A percentile compares a stretch with the other conserved stretches of the same genome.
phyloP scores from a whole-genome alignment of 2,797 vertebrate species.

The Squalus acanthias region DNA sequence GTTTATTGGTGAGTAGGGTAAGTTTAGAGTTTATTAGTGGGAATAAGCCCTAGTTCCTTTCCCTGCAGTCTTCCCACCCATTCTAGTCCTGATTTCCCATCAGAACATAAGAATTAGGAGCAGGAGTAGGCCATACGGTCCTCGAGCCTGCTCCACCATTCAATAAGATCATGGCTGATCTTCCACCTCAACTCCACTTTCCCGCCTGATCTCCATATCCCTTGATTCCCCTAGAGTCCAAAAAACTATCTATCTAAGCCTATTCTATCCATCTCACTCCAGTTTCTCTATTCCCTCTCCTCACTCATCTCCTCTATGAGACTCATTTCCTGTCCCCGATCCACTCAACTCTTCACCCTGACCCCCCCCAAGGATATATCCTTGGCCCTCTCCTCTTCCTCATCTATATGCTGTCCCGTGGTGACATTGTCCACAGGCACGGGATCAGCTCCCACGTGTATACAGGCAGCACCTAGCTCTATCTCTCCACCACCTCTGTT shows the following conservation, averaged over 20 bases:
- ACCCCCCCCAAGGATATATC: neutral
- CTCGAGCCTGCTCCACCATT: too few relatives aligned
- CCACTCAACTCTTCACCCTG: neutral
- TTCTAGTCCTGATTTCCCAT: neutral
- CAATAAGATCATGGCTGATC: too few relatives aligned
- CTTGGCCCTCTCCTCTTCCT: neutral
- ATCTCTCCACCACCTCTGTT: neutral
- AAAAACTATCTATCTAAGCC: too few relatives aligned
- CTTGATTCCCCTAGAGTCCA: too few relatives aligned
- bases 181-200: too few relatives aligned
- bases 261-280: neutral
- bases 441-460: neutral
- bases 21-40: neutral
- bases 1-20: neutral
- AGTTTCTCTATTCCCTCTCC: neutral
- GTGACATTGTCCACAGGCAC: neutral
- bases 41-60: neutral
- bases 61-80: neutral
- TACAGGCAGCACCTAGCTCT: neutral
- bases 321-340: neutral
- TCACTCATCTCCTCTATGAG: neutral
- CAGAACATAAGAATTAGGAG: too few relatives aligned
- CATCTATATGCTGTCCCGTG: neutral
- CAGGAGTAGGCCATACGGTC: too few relatives aligned
- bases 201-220: too few relatives aligned